phyloP scores from a whole-genome alignment of 2,113 vertebrate genomes.

The Aspidoscelis tigris region DNA sequence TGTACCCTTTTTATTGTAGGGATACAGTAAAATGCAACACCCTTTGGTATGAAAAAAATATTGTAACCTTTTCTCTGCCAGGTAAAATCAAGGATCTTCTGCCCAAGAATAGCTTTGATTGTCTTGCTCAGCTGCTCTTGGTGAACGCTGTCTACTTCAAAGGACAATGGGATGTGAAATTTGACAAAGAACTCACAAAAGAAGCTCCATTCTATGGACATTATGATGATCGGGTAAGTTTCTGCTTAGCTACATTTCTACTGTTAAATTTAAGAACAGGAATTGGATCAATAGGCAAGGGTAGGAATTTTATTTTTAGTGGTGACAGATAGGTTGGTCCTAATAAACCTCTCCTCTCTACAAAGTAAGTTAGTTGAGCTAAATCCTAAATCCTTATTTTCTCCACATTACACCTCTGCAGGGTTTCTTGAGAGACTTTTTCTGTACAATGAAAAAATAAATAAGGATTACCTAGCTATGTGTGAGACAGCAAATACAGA shows the following conservation, averaged over 20 bases:
- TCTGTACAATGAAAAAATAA: too few relatives aligned
- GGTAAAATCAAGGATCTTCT: slow-evolving; percentile 91
- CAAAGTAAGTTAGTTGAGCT: neutral
- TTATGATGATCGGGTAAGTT: slow-evolving; percentile 75
- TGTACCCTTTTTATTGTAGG: too few relatives aligned
- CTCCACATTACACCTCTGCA: too few relatives aligned
- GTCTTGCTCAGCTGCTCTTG: slow-evolving; percentile 81
- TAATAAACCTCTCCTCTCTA: neutral
- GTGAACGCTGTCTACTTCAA: slow-evolving; percentile 94
- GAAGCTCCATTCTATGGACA: slow-evolving; percentile 82
- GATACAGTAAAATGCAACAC: neutral
- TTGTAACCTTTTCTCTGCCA: slow-evolving; percentile 57
- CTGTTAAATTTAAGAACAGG: neutral
- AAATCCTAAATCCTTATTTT: too few relatives aligned
- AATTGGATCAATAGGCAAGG: neutral
- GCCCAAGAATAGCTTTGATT: slow-evolving; percentile 74
- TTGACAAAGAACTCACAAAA: slow-evolving; percentile 78
- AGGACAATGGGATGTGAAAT: slow-evolving; percentile 84
- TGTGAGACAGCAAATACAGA: too few relatives aligned
- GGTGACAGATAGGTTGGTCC: neutral
- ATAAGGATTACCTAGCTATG: too few relatives aligned
- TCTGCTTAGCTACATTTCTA: too few relatives aligned
- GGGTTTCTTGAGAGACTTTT: too few relatives aligned
- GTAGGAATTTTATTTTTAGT: neutral
- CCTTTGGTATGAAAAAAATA: neutral